These are phyloP conservation scores for Octodonta nipae DNA, from an alignment of 2,888 invertebrate genomes.

Conservation along the genomic window DNA sequence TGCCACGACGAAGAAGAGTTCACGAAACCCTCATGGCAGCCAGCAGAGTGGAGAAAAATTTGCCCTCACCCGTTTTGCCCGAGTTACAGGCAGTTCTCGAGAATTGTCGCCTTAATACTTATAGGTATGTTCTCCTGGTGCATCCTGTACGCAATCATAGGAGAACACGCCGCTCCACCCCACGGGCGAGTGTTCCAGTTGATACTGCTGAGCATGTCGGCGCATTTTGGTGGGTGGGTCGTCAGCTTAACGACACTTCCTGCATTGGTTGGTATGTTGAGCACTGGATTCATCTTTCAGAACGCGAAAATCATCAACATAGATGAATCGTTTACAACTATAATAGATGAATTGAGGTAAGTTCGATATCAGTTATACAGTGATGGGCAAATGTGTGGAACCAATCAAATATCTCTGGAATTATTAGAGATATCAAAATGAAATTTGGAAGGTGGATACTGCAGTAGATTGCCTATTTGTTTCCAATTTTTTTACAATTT, in stretches of 20 bases:
- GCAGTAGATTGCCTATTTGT: no score
- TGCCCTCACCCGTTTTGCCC: conserved; percentile 78
- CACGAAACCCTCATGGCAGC: conserved; percentile 55
- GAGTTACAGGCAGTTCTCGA: conserved; percentile 66
- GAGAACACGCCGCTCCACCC: conserved; percentile 65
- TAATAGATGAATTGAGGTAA: conserved; percentile 58
- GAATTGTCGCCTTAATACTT: conserved; percentile 55
- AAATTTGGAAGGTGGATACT: no score
- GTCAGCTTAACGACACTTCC: conserved; percentile 67
- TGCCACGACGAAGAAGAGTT: conserved; percentile 27
- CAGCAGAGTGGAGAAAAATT: conserved; percentile 62
- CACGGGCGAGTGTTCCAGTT: conserved; percentile 69
- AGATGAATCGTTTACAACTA: conserved; percentile 49
- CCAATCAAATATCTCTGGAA: no score
- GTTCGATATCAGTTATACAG: no score
- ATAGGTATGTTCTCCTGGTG: conserved; percentile 61
- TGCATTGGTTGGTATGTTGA: conserved; percentile 75
- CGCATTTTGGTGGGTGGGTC: conserved; percentile 71
- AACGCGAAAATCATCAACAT: conserved; percentile 58
- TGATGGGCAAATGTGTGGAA: no score
- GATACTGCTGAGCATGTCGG: conserved; percentile 58
- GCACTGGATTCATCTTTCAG: conserved; percentile 63
- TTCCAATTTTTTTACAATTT: no score
- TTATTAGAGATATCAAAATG: no score
- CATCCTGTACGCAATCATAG: conserved; percentile 54